Conservation (phyloP, 2,113 vertebrate genomes). For the Halichoeres trimaculatus region DNA sequence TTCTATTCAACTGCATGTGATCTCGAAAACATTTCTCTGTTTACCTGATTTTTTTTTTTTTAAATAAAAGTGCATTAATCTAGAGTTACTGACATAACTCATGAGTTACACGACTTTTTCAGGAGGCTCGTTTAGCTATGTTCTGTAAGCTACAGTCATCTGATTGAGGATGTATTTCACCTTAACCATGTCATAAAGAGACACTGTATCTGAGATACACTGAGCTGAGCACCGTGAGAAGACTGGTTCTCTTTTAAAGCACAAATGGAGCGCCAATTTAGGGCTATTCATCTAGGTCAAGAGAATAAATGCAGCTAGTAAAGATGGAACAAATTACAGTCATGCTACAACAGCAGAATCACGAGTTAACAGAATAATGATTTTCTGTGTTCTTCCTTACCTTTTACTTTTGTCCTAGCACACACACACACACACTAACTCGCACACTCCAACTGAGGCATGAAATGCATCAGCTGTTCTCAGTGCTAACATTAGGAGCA, state of each 20-base stretch:
- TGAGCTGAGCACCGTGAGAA: slow-evolving; percentile 41
- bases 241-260: slow-evolving; percentile 50
- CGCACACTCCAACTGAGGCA: slow-evolving; percentile 27
- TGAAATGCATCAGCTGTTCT: slow-evolving; percentile 52
- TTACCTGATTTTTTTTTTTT: too few relatives aligned
- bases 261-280: slow-evolving; percentile 61
- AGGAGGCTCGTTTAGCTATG: background rate
- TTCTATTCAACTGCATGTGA: too few relatives aligned
- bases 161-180: slow-evolving; percentile 25
- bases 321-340: slow-evolving; percentile 52
- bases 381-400: slow-evolving; percentile 37
- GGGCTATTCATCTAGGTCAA: slow-evolving; percentile 67
- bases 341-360: slow-evolving; percentile 49
- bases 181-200: slow-evolving; percentile 30
- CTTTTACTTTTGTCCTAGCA: slow-evolving; percentile 37
- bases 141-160: slow-evolving; percentile 7
- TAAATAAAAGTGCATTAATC: too few relatives aligned
- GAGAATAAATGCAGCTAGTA: slow-evolving; percentile 65
- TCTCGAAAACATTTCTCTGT: too few relatives aligned
- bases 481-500: slow-evolving; percentile 14
- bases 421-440: slow-evolving; percentile 16
- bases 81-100: too few relatives aligned
- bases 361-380: slow-evolving; percentile 43
- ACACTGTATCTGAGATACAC: slow-evolving; percentile 24
- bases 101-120: too few relatives aligned